Evolutionary conservation across 2,113 vertebrate genomes (phyloP), one percentile per base, ranked within the genome.

Genomic region (Balaenoptera acutorostrata): DNA sequence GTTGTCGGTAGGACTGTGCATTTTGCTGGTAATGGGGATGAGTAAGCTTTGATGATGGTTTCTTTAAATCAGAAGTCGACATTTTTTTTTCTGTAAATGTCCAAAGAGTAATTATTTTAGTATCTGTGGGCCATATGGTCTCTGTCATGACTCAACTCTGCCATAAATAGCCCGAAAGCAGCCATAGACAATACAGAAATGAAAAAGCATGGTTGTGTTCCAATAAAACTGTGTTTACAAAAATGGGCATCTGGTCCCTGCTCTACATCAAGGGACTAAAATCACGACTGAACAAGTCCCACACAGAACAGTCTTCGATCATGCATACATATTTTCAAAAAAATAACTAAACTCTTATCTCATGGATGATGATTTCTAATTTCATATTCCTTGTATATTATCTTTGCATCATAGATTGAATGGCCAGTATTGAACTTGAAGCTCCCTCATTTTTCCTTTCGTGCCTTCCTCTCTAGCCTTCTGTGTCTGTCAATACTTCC

Each of bases 21-120:
- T 74, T 89, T 94, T 87, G 23, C 52, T 74, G 61, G 21, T 55
- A 49, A 29, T 63, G n/a, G 41, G 36, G 18, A 55, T 31, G 31
- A 64, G 52, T 68, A 33, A 87, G 52, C 55, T 92, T 86, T 93
- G 81, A 31, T 49, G 39, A 59, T 64, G 27, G 11, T 66, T 83
- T 21, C 63, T 77, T 77, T 59, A 57, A 20, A 39, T 75, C 23
- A 88, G 10, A 33, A 1, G 3, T 31, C 3, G 8, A 74, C 55
- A n/a, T 72, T 49, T 46, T 89, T 59, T 93, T 80, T 88, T 21
- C 44, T 74, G 8, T 92, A 49, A 80, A n/a, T 15, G 5, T 88
- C 41, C 68, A 92, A 69, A 66, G 44, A 90, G 44, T 68, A 96
- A 96, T 82, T 84, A 91, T 64, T 88, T 92, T 90, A 80, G 78